Conservation (phyloP, 2,888 invertebrate genomes). For the Patella pellucida region DNA sequence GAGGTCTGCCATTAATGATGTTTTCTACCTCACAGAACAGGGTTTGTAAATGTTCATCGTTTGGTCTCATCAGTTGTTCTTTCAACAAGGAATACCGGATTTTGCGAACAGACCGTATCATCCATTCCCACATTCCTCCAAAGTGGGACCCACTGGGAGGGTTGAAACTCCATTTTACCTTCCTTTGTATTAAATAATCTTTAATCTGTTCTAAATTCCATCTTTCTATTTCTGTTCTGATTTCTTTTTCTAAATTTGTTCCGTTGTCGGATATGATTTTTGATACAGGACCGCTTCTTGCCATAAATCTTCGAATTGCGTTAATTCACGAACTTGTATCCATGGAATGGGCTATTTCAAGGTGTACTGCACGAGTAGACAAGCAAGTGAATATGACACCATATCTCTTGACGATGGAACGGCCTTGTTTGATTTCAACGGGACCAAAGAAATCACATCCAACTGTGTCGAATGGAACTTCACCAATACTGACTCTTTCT, state of each 20-base stretch:
- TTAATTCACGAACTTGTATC: too few relatives aligned
- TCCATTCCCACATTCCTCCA: conserved; percentile 39
- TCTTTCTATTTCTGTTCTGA: conserved; percentile 25
- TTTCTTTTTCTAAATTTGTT: too few relatives aligned
- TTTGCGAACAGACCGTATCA: conserved; percentile 18
- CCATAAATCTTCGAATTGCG: conserved; percentile 18
- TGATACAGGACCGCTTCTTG: conserved; percentile 23
- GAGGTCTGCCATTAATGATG: conserved; percentile 33
- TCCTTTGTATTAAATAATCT: conserved; percentile 22
- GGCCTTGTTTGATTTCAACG: conserved; percentile 25
- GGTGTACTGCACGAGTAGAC: background rate
- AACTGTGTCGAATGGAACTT: too few relatives aligned
- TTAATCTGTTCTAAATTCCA: conserved; percentile 28
- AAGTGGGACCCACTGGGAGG: conserved; percentile 34
- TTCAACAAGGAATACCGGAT: conserved; percentile 20
- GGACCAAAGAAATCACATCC: conserved; percentile 27
- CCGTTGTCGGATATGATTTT: conserved; percentile 28
- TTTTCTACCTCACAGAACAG: conserved; percentile 35
- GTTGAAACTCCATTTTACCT: conserved; percentile 35
- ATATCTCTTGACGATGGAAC: conserved; percentile 28
- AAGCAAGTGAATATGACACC: conserved; percentile 38
- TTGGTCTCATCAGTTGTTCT: conserved; percentile 21
- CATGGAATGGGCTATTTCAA: too few relatives aligned
- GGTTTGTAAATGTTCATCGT: conserved; percentile 34
- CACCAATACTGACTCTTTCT: background rate